These are phyloP conservation scores for Microdon myrmicae DNA, from an alignment of 2,888 invertebrate genomes.

Conservation along the genomic window DNA sequence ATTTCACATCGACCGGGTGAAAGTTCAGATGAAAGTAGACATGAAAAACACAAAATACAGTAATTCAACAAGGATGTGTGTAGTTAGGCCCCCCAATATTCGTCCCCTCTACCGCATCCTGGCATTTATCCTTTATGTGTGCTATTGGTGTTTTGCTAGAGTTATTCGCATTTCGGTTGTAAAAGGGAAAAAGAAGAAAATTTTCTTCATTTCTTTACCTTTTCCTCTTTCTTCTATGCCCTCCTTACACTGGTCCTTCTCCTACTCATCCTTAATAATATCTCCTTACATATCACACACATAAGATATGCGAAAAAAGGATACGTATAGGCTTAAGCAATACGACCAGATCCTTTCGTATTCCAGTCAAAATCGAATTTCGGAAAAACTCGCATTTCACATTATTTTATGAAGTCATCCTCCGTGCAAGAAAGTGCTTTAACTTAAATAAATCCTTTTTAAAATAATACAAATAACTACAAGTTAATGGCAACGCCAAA, in stretches of 20 bases:
- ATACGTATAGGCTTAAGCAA: constrained; percentile 35
- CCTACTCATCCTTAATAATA: not conserved
- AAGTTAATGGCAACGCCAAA: too few species aligned
- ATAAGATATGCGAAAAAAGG: constrained; percentile 27
- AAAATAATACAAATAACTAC: too few species aligned
- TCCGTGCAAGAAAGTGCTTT: too few species aligned
- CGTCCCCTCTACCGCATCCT: not conserved
- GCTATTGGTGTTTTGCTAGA: too few species aligned
- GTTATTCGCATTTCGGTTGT: constrained; percentile 27
- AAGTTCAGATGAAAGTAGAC: constrained; percentile 17
- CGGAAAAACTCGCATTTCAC: constrained; percentile 45
- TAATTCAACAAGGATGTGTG: constrained; percentile 2
- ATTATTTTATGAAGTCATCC: too few species aligned
- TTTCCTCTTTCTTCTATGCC: too few species aligned
- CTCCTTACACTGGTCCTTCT: not conserved
- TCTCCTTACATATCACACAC: constrained; percentile 26
- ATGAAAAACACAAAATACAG: constrained; percentile 4
- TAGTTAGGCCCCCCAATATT: constrained; percentile 4
- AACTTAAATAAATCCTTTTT: too few species aligned
- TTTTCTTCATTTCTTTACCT: constrained; percentile 35
- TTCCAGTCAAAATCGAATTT: constrained; percentile 45
- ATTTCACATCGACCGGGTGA: constrained; percentile 3
- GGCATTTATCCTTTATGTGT: too few species aligned
- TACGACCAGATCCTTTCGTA: constrained; percentile 34
- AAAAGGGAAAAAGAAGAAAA: constrained; percentile 37